Base-by-base conservation (phyloP, 2,113 vertebrate species). In the Ophthalmolycus amberensis region DNA sequence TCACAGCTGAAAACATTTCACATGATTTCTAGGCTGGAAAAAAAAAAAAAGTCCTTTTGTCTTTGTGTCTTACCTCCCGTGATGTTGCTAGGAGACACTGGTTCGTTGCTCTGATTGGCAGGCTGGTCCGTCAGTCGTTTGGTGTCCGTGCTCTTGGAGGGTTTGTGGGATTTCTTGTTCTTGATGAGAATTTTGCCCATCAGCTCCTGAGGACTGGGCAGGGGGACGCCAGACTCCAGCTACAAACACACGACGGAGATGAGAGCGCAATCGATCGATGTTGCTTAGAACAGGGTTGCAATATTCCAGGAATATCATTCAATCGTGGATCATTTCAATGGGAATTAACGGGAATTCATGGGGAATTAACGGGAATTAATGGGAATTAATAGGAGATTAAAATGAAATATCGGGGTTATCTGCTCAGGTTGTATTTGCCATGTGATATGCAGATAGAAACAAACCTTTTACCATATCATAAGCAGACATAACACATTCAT, bases 101-200 rank as follows among this genome's bases (percentile, higher is more conserved):
- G 96, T 38, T 99, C 98, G 0, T 96, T 97, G 95, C 94, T 97
- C 0, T 97, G 97, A 94, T 97, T 99, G 88, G 97, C 97, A 16
- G 96, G 95, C 80, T 98, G 97, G 86, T 99, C 98, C 0, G 94
- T 94, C 46, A 97, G 95, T 84, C 97, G 97, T 94, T 99, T 99
- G 90, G 96, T 97, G 22, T 96, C 95, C 4, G 96, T 96, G 62
- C 95, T 96, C 7, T 96, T 96, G 3, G 96, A 92, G 0, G 97
- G 97, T 89, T 99, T 99, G 79, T 98, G 97, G 52, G 98, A 99
- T 91, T 99, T 99, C 91, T 99, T 99, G 93, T 99, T 99, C 93
- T 99, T 99, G 89, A 99, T 96, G 77, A 99, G 95, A 48, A 99
- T 99, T 94, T 99, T 99, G 59, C 98, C 98, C 96, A 97, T 97